phyloP scores from a whole-genome alignment of 1,140 invertebrate species.

The Drosophila sulfurigaster region DNA sequence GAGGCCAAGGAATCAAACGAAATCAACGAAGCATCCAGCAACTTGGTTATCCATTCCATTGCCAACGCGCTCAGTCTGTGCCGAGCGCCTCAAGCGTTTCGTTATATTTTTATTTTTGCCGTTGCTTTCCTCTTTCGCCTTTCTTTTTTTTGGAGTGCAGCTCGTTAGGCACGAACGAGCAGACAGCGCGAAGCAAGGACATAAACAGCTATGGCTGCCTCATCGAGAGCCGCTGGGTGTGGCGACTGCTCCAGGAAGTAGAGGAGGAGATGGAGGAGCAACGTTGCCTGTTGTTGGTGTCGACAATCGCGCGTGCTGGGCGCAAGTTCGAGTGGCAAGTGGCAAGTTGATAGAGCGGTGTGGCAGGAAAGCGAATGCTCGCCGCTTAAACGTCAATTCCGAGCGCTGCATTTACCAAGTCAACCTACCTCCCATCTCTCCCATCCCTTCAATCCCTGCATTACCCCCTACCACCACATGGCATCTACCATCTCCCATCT shows the following conservation, averaged over 20 bases:
- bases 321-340: conserved; percentile 33
- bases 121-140: neutral
- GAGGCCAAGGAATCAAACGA: conserved; percentile 63
- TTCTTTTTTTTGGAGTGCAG: conserved; percentile 61
- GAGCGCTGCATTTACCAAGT: conserved; percentile 61
- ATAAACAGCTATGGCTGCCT: conserved; percentile 64
- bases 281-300: conserved; percentile 8
- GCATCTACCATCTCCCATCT: too few species aligned
- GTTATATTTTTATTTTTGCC: conserved; percentile 18
- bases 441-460: conserved; percentile 5
- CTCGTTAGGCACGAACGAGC: conserved; percentile 82
- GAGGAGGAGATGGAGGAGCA: neutral
- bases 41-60: conserved; percentile 74
- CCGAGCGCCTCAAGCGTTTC: conserved; percentile 54
- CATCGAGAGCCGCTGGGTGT: conserved; percentile 33
- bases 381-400: conserved; percentile 69
- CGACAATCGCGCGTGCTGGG: conserved; percentile 36
- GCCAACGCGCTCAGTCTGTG: conserved; percentile 18
- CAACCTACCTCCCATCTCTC: conserved; percentile 2
- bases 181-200: conserved; percentile 70
- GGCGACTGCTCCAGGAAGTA: neutral
- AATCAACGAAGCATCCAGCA: conserved; percentile 76
- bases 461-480: too few species aligned
- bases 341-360: conserved; percentile 34
- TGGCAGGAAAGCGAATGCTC: conserved; percentile 21